Evolutionary conservation across 1,140 invertebrate genomes (phyloP).

Genomic region (Cydia strobilella): DNA sequence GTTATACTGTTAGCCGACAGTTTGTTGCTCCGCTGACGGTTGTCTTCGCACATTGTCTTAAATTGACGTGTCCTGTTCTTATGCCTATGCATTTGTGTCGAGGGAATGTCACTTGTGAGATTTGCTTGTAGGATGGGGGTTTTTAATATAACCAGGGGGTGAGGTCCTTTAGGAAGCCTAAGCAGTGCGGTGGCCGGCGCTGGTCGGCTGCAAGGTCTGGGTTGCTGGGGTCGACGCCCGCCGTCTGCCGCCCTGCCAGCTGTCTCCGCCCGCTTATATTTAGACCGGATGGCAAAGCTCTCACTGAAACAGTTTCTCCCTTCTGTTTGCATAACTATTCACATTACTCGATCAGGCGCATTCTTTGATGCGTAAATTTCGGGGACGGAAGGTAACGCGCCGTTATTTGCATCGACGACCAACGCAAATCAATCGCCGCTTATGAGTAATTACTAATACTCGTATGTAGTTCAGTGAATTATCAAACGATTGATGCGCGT

Average conservation of each 20-base stretch:
- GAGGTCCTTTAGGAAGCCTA: not conserved
- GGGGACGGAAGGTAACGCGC: slow-evolving; percentile 1
- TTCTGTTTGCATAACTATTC: slow-evolving; percentile 53
- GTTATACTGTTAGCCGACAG: slow-evolving; percentile 3
- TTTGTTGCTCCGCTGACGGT: not conserved
- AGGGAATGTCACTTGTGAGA: slow-evolving; percentile 35
- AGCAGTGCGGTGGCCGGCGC: slow-evolving; percentile 37
- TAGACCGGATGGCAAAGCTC: slow-evolving; percentile 64
- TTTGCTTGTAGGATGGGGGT: not conserved
- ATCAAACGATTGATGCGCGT: not conserved
- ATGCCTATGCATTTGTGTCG: not conserved
- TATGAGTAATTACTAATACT: not conserved
- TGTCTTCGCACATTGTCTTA: slow-evolving; percentile 42
- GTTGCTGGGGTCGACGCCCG: slow-evolving; percentile 56
- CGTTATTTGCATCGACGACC: not conserved
- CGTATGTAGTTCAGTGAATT: not conserved
- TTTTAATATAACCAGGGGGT: not conserved
- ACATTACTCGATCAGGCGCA: slow-evolving; percentile 45
- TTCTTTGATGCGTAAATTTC: slow-evolving; percentile 40
- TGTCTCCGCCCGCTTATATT: slow-evolving; percentile 61
- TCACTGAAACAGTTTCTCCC: slow-evolving; percentile 59
- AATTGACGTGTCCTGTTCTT: slow-evolving; percentile 47
- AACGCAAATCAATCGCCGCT: not conserved
- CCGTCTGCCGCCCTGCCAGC: slow-evolving; percentile 40
- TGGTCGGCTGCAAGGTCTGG: slow-evolving; percentile 55